Base-by-base conservation (phyloP, 2,797 vertebrate species). In the Takifugu rubripes region DNA sequence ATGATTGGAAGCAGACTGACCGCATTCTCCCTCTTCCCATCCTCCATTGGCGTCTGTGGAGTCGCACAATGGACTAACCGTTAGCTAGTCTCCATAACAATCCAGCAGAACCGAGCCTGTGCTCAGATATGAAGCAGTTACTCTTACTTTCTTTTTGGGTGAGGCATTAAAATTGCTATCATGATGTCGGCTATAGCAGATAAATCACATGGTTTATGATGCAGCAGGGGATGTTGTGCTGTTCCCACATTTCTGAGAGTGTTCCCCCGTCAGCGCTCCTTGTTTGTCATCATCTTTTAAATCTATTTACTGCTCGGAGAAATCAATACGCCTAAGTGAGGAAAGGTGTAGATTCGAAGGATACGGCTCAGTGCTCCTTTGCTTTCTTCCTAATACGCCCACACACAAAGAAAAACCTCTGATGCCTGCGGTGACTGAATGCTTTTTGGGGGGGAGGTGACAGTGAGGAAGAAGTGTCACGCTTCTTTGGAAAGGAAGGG, bases 1-100 rank as follows among this genome's bases (percentile, higher is more conserved):
- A 91, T 80, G 63, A 97, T 89, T 26, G 90, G 91, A 72, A 96
- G 89, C 86, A 92, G 90, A 72, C 93, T 96, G 79, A 94, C 88
- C 3, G 93, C 88, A 1, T 79, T 46, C 70, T 92, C 93, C 52
- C 91, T 84, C 79, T 91, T 91, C 40, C 91, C 89, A 52, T 94
- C 93, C 61, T 93, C 92, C 90, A 94, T 84, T 62, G 72, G 60
- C 3, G 75, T 81, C 95, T 97, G 77, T 25, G 40, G 63, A 60
- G 61, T 48, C 25, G 25, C 48, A 49, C 17, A 31, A 66, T 8
- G 62, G 55, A 58, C 12, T 2, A 29, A 47, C 42, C 29, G 36
- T 76, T 59, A 76, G 43, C 6, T 21, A 45, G 48, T 54, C 61
- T 59, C 33, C 7, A 43, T 62, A 46, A 43, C 44, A 53, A 25